Evolutionary conservation across 2,113 vertebrate species (phyloP), one percentile per base, ranked within the genome.

Genomic region (Meriones unguiculatus): DNA sequence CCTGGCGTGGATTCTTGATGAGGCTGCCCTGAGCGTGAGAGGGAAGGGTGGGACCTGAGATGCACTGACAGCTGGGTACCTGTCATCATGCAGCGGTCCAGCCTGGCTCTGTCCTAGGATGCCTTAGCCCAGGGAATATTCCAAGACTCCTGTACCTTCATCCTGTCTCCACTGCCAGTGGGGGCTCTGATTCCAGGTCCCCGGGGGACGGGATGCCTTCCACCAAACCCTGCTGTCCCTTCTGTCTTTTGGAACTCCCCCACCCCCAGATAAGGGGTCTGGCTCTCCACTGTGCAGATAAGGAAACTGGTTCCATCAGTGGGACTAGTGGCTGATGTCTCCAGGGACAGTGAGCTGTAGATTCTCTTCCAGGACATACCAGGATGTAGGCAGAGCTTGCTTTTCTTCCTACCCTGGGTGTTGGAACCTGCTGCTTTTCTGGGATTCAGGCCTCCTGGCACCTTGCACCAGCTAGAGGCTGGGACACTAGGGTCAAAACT

Each of bases 1-100:
- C 80, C 50, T 64, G 84, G 67, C 65, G 82, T 93, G 96, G 84
- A 84, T 96, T 90, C 87, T 72, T 32, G 25, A 50, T 85, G 85
- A 75, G 24, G 87, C 84, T 70, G 14, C 64, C 32, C 64, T 3
- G 5, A 17, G 38, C 15, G 1, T 59, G 1, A 30, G 77, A 14
- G 22, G 93, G 92, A 90, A 70, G 70, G 65, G 30, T 65, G 38
- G 0, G 62, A 20, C 73, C 32, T 2, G 20, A 95, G 75, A 30
- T 1, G 0, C 80, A 46, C 24, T 72, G 46, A 46, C 22, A 69
- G 38, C 73, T 18, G 73, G 25, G 35, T 0, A 3, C 93, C 95
- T 92, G 70, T 87, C 80, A 87, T 35, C 11, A 0, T 0, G 24
- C 9, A 59, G 17, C 35, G 12, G 2, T 35, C 76, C 38, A 15